Percentiles rank a stretch among this genome's conserved stretches.
Evolutionary conservation across 2,113 vertebrate species (phyloP).

Genomic region (Malurus melanocephalus): DNA sequence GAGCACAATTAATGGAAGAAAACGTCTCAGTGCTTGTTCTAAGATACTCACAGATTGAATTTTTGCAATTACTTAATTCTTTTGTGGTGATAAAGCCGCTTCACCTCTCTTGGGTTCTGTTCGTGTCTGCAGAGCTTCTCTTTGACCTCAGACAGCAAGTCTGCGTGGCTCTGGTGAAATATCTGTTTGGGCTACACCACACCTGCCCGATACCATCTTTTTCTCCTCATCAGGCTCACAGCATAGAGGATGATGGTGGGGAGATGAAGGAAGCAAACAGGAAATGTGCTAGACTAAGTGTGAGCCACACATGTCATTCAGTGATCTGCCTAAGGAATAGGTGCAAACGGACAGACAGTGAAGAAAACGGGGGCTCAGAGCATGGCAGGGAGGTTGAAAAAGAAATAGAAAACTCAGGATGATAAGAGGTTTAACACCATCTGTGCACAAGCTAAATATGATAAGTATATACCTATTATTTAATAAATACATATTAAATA

Average conservation of each 20-base stretch:
- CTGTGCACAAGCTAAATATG: background rate
- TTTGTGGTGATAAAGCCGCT: background rate
- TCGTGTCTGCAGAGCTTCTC: background rate
- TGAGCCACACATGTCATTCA: background rate
- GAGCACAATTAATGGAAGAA: background rate
- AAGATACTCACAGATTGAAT: rapidly evolving
- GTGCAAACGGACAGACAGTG: background rate
- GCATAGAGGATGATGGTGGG: conserved; percentile 3
- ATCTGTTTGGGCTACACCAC: background rate
- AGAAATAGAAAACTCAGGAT: background rate
- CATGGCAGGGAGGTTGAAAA: background rate
- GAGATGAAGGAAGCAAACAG: conserved; percentile 54
- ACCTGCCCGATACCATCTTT: conserved; percentile 16
- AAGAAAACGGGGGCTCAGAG: background rate
- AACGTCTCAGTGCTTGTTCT: background rate
- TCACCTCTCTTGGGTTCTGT: background rate
- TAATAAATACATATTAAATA: background rate
- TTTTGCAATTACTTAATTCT: background rate
- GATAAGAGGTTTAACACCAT: background rate
- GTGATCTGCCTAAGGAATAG: background rate
- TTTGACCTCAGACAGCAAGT: background rate
- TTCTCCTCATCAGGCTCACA: background rate
- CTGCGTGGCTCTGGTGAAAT: background rate
- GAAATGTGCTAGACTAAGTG: conserved; percentile 52
- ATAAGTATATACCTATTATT: background rate